Conservation (phyloP, 2,888 invertebrate genomes). For the Brachycybe producta region DNA sequence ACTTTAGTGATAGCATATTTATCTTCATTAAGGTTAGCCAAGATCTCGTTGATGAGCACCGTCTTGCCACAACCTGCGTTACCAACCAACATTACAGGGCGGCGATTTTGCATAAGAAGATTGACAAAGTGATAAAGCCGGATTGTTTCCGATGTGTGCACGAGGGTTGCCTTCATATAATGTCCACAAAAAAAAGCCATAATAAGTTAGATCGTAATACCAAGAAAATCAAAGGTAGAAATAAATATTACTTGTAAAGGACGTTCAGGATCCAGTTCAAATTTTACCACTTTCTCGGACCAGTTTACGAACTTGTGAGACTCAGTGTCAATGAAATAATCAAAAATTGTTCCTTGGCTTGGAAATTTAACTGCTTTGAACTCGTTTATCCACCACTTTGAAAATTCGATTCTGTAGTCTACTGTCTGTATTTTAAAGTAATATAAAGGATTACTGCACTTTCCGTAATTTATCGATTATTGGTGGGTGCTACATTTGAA, state of each 20-base stretch:
- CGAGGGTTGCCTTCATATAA: slow-evolving; percentile 67
- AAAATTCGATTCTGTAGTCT: slow-evolving; percentile 87
- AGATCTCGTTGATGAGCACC: slow-evolving; percentile 73
- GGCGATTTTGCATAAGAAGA: slow-evolving; percentile 69
- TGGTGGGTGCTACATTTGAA: too few species aligned
- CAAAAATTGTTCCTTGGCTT: slow-evolving; percentile 79
- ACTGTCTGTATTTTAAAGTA: too few species aligned
- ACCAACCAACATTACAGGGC: slow-evolving; percentile 90
- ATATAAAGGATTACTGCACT: too few species aligned
- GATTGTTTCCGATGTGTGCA: slow-evolving; percentile 86
- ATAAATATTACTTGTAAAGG: slow-evolving; percentile 57
- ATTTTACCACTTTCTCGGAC: slow-evolving; percentile 77
- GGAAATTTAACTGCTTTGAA: slow-evolving; percentile 92
- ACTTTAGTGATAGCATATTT: slow-evolving; percentile 73
- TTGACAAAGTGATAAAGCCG: slow-evolving; percentile 79
- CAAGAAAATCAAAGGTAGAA: not conserved
- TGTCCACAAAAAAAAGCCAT: slow-evolving; percentile 9
- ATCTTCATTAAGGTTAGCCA: slow-evolving; percentile 62
- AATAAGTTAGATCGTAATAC: slow-evolving; percentile 11
- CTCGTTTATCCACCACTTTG: slow-evolving; percentile 95
- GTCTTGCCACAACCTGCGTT: slow-evolving; percentile 90
- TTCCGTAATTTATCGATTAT: too few species aligned
- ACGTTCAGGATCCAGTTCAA: slow-evolving; percentile 79
- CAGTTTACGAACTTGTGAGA: slow-evolving; percentile 79
- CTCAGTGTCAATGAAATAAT: slow-evolving; percentile 82